Evolutionary conservation across 2,888 invertebrate genomes (phyloP).

Genomic region (Sinodicranocentrus sp.): DNA sequence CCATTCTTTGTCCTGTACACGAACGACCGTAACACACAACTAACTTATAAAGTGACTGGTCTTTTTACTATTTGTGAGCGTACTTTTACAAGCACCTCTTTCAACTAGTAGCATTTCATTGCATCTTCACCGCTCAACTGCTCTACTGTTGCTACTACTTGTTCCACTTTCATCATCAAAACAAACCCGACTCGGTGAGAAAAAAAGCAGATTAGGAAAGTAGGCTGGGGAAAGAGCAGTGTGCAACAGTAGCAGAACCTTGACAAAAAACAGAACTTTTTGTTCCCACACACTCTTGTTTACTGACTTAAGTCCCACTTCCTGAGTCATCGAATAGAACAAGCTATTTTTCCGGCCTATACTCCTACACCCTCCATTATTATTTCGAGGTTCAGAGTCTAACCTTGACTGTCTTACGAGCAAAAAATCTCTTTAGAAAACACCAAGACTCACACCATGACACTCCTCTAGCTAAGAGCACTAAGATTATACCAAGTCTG

Average conservation of each 20-base stretch:
- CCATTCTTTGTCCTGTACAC: background rate
- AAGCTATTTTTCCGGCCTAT: conserved; percentile 50
- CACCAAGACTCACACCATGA: background rate
- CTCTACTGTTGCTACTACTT: conserved; percentile 64
- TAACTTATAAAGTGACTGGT: background rate
- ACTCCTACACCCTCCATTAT: conserved; percentile 27
- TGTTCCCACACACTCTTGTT: conserved; percentile 32
- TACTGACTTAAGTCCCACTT: conserved; percentile 42
- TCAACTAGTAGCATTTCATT: conserved; percentile 37
- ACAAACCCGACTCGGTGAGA: conserved; percentile 61
- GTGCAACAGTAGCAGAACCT: conserved; percentile 62
- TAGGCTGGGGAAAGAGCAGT: conserved; percentile 62
- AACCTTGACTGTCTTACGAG: conserved; percentile 3
- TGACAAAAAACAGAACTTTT: conserved; percentile 42
- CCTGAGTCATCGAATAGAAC: conserved; percentile 45
- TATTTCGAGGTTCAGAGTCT: background rate
- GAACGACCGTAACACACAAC: background rate
- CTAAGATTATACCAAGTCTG: conserved; percentile 2
- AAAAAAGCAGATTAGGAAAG: conserved; percentile 61
- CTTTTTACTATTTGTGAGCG: conserved; percentile 34
- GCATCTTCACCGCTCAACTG: conserved; percentile 22
- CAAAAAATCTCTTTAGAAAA: background rate
- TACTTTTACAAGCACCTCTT: conserved; percentile 33
- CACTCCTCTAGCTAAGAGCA: background rate
- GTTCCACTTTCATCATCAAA: conserved; percentile 68